Evolutionary conservation across 2,888 invertebrate genomes (phyloP).

Genomic region (Nomada lathburiana): DNA sequence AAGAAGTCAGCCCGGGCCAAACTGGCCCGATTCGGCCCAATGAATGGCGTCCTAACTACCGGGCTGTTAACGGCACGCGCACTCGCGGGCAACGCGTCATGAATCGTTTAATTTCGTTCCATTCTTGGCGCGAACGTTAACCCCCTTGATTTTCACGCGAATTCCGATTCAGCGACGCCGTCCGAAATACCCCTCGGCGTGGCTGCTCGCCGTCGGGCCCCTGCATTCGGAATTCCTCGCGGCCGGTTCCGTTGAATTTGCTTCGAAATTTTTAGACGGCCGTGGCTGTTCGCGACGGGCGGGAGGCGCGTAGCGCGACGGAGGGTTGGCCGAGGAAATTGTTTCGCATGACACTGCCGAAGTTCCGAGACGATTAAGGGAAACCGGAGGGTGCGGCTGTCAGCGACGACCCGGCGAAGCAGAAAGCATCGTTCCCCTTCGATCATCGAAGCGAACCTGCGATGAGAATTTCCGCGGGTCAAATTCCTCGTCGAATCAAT

Average conservation of each 20-base stretch:
- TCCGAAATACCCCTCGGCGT: constrained; percentile 1
- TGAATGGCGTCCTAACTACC: constrained; percentile 77
- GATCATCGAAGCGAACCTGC: too few relatives aligned
- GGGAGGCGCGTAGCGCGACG: not conserved
- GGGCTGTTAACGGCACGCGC: constrained; percentile 72
- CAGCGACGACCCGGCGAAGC: too few relatives aligned
- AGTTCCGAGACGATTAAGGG: constrained; percentile 15
- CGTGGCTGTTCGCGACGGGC: not conserved
- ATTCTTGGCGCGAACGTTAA: constrained; percentile 47
- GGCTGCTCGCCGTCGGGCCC: not conserved
- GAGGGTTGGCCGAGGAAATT: constrained; percentile 12
- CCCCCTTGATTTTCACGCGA: constrained; percentile 58
- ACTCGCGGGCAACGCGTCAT: constrained; percentile 66
- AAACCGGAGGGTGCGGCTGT: too few relatives aligned
- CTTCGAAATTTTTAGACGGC: constrained; percentile 38
- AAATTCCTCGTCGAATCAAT: too few relatives aligned
- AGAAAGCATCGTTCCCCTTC: too few relatives aligned
- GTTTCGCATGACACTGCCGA: constrained; percentile 42
- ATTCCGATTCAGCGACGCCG: constrained; percentile 15
- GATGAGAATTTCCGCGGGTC: too few relatives aligned
- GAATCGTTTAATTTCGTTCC: constrained; percentile 77
- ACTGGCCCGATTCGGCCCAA: constrained; percentile 56
- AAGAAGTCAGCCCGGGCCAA: constrained; percentile 49
- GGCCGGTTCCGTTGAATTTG: constrained; percentile 15
- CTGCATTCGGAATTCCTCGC: constrained; percentile 35